Evolutionary conservation across 2,888 invertebrate genomes (phyloP).

Genomic region (Drosophila macrospina): DNA sequence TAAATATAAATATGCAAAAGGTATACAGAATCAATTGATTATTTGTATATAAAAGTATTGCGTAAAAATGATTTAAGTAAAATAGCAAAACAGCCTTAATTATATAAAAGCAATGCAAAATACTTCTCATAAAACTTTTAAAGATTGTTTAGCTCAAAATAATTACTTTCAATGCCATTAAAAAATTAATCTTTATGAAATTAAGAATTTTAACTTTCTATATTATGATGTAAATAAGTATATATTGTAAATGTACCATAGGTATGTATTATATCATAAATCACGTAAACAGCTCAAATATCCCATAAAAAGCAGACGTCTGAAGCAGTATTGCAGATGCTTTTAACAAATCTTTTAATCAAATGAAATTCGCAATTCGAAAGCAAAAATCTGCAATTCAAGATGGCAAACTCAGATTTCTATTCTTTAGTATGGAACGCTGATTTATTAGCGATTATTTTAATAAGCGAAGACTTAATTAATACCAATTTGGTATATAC

Average conservation of each 20-base stretch:
- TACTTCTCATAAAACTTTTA: no score
- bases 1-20: not conserved
- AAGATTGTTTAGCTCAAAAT: no score
- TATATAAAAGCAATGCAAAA: not conserved
- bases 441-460: slow-evolving; percentile 9
- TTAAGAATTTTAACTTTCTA: no score
- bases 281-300: not conserved
- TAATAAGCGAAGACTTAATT: slow-evolving; percentile 2
- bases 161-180: no score
- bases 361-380: not conserved
- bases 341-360: not conserved
- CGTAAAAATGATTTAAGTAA: not conserved
- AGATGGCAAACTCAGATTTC: slow-evolving; percentile 4
- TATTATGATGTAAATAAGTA: no score
- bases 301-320: not conserved
- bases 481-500: not conserved
- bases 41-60: no score
- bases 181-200: no score
- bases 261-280: not conserved
- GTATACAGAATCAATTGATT: no score
- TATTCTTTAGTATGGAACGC: slow-evolving; percentile 11
- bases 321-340: not conserved
- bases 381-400: slow-evolving; percentile 3
- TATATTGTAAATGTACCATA: no score
- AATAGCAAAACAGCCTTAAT: not conserved